A percentile compares a stretch with the other conserved stretches of the same genome.
Evolutionary conservation across 2,888 invertebrate species (phyloP).

Genomic region (Stictocephala bisonia): DNA sequence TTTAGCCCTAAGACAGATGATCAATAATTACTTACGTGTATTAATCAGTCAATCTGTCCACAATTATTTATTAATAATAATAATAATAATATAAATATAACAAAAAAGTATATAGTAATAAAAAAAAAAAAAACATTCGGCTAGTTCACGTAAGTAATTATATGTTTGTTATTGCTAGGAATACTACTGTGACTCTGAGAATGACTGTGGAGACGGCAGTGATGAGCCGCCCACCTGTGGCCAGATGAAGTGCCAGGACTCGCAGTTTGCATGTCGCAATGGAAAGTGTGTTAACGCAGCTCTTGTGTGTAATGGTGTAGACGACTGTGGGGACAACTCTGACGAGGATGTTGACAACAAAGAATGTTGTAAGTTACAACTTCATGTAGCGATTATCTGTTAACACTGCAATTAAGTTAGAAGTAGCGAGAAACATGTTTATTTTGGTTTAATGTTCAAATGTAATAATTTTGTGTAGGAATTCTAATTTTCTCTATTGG

Average conservation of each 20-base stretch:
- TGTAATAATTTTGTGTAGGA: too few species aligned
- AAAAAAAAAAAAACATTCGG: neutral
- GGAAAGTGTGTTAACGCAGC: slow-evolving; percentile 75
- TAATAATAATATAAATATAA: neutral
- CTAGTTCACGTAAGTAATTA: too few species aligned
- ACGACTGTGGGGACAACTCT: slow-evolving; percentile 73
- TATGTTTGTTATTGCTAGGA: slow-evolving; percentile 61
- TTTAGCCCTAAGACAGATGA: too few species aligned
- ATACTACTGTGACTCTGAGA: slow-evolving; percentile 75
- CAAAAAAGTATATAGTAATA: too few species aligned
- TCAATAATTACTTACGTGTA: too few species aligned
- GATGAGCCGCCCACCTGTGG: slow-evolving; percentile 74
- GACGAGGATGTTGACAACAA: slow-evolving; percentile 70
- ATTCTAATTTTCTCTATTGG: too few species aligned
- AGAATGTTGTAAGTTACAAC: slow-evolving; percentile 66
- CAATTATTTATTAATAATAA: neutral
- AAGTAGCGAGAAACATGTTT: too few species aligned
- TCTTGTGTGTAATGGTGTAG: slow-evolving; percentile 77
- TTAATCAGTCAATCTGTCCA: too few species aligned
- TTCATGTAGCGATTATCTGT: too few species aligned
- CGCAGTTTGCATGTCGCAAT: slow-evolving; percentile 72
- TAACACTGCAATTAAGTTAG: too few species aligned
- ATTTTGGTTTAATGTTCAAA: too few species aligned
- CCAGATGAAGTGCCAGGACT: slow-evolving; percentile 63
- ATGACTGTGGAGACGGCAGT: slow-evolving; percentile 76